Evolutionary conservation across 2,797 vertebrate genomes (phyloP).

Genomic region (Agapornis canus): DNA sequence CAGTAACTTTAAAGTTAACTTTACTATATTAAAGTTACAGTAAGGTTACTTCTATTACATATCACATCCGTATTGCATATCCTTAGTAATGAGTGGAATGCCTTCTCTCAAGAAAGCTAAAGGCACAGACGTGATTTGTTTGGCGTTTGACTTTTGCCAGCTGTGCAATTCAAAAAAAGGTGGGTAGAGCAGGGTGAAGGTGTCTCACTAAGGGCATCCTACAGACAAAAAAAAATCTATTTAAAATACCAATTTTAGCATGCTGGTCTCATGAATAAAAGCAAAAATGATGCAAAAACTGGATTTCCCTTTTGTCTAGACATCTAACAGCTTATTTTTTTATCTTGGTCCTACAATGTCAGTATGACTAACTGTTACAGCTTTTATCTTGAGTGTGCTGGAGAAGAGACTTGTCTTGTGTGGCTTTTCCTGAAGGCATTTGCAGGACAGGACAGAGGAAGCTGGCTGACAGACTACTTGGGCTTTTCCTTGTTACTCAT

Average conservation of each 20-base stretch:
- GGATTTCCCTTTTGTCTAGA: background rate
- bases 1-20: background rate
- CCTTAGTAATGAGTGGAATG: background rate
- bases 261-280: background rate
- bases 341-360: background rate
- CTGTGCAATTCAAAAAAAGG: background rate
- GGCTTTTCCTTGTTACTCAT: background rate
- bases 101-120: background rate
- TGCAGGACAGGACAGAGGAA: background rate
- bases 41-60: background rate
- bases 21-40: background rate
- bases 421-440: background rate
- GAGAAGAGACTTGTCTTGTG: background rate
- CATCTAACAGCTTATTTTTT: background rate
- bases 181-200: rapidly evolving
- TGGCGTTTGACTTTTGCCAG: background rate
- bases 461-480: background rate
- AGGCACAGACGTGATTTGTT: background rate
- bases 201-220: background rate
- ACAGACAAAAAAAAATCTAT: background rate
- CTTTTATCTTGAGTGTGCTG: background rate
- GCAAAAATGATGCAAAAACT: background rate
- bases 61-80: background rate
- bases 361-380: background rate
- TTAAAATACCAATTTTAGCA: background rate